Evolutionary conservation across 2,888 invertebrate species (phyloP), one percentile per base, ranked within the genome.

Genomic region (Tupiocoris notatus): DNA sequence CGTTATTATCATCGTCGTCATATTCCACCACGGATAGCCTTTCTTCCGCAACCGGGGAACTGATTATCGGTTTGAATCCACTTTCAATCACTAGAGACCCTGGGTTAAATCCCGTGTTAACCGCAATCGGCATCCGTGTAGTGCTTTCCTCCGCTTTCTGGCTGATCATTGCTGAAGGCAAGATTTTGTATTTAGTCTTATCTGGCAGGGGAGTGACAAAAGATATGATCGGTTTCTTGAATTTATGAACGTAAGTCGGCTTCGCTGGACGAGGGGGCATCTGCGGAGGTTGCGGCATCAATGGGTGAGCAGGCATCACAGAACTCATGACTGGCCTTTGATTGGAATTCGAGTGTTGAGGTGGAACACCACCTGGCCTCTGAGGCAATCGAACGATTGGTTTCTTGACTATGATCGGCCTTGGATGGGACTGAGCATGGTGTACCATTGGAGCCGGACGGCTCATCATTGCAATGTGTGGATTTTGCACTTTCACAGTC

Each of bases 61-160:
- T 85, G 7, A 91, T 87, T 21, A 94, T 93, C 0, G 94, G 94
- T 79, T 90, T 92, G 81, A 94, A 94, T 0, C 94, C 94, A 76
- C 92, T 90, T 84, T 94, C 94, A 16, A 94, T 90, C 0, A 93
- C 90, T 2, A 94, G 90, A 0, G 92, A 90, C 80, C 90, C 90
- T 0, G 93, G 93, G 82, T 92, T 89, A 81, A 94, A 94, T 0
- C 93, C 80, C 56, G 78, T 79, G 20, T 79, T 80, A 6, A 81
- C 76, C 2, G 81, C 76, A 9, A 78, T 77, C 2, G 78, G 80
- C 9, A 78, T 57, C 23, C 77, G 66, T 18, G 78, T 75, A 1
- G 74, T 56, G 64, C 76, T 65, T 12, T 79, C 77, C 56, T 79
- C 79, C 24, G 75, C 23, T 23, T 73, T 78, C 56, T 78, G 78